Base-by-base conservation (phyloP, 2,113 vertebrate genomes). In the Planiliza haematocheilus region DNA sequence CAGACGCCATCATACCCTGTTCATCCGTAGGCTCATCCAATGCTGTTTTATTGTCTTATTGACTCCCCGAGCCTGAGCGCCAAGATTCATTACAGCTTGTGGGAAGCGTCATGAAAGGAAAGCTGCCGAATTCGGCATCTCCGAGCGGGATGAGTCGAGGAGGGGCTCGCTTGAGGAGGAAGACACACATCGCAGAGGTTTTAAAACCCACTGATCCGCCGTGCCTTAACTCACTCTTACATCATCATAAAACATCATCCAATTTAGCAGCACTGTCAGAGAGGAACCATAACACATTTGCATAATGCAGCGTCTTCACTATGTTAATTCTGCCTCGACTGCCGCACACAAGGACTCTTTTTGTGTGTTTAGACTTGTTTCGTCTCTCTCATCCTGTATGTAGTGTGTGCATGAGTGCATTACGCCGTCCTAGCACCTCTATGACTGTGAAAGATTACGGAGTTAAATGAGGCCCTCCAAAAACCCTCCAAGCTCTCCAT, bases 181-280 rank as follows among this genome's bases (percentile, higher is more conserved):
- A 66, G 74, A 64, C 56, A 58, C 81, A 57, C 69, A 83, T 84
- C 79, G 83, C 51, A 83, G 78, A 64, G 68, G 66, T 45, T 87
- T 88, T 88, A 86, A 86, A 30, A 87, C 17, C 74, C 83, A 86
- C 81, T 76, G 77, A 87, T 90, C 84, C 61, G 51, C 52, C 41
- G 43, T 67, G 72, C 63, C 77, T 87, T 85, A 89, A 89, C 83
- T 87, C 88, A 79, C 77, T 91, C 82, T 86, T 82, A 78, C 84
- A 90, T 91, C 83, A 90, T 86, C 87, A 79, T 90, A 88, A 91
- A 90, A 79, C 88, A 90, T 89, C 81, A 84, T 90, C 89, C 90
- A 85, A 89, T 92, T 91, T 85, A 77, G 58, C 74, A 67, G 81
- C 57, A 30, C 81, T 56, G 84, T 86, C 83, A 85, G 79, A 86